Evolutionary conservation across 2,888 invertebrate species (phyloP), one percentile per base, ranked within the genome.

Genomic region (Eupithecia subumbrata): DNA sequence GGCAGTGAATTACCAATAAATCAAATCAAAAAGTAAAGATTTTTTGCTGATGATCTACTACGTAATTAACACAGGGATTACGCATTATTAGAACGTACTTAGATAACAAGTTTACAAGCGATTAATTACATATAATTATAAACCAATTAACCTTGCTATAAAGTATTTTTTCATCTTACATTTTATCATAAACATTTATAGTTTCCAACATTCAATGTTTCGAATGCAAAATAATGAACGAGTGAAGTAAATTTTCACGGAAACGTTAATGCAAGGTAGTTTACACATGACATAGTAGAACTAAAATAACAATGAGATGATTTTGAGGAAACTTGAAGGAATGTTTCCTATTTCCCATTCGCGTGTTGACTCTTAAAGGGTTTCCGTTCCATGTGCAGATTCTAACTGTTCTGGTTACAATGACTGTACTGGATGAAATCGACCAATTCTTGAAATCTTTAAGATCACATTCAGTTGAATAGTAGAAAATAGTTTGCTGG

Each of bases 341-440:
- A 72, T 77, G 66, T 77, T 77, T 72, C 71, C 63, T 71, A 52
- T 68, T 74, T 67, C 71, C 67, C 75, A 75, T 71, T 73, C 37
- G 60, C 40, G 71, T 73, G 72, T 77, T 77, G 77, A 77, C 72
- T 77, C 73, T 75, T 25, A 43, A 71, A 73, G 73, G 69, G 77
- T 75, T 78, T 73, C 75, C 73, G 73, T 64, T 71, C 52, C 74
- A 60, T 72, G 16, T 73, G 64, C 25, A 69, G 25, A 43, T 25
- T 64, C 64, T 64, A 64, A 64, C 60, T 25, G 60, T 56, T 56
- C 64, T 30, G 34, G 16, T 34, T 18, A 64, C 18, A 64, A 64
- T 64, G 64, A 64, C 64, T 64, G 64, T 34, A 25, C 25, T 56
- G n/a, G 34, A 25, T 45, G 43, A 45, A 43, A 68, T 45, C 25